Evolutionary conservation across 2,888 invertebrate genomes (phyloP), one percentile per base, ranked within the genome.

Genomic region (Cheilosia vernalis): DNA sequence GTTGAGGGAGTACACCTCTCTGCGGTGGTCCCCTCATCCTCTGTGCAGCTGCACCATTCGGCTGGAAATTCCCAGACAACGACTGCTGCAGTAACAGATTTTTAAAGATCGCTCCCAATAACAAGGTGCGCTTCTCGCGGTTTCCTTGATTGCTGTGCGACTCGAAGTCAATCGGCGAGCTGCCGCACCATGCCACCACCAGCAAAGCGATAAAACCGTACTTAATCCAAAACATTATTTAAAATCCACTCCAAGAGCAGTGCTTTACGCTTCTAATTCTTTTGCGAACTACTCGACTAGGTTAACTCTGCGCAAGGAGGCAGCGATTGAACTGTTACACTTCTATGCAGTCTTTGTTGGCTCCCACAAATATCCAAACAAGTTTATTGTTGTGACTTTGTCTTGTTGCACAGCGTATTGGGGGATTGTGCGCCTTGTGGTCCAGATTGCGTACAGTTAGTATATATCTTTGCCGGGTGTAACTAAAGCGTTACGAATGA

Each of bases 241-340:
- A 44, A 49, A 47, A 24, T 33, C 33, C 49, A 21, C 24, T 55
- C 53, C 40, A 37, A 13, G 37, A 4, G 37, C 37, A 70, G 69
- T 66, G 42, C 60, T 47, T 15, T 40, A n/a, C 44, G 49, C 63
- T 61, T 51, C n/a, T 55, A 19, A 61, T 61, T 76, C n/a, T 24
- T 2, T 21, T 55, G 70, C 66, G 47, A 47, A 60, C 27, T 58
- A 58, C 42, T 44, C 73, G 66, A 80, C 42, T 44, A 21, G 60
- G 44, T 72, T 66, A 49, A 47, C 66, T 55, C 70, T 80, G 72
- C 58, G 77, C 56, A 63, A 85, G 85, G 81, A 85, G 81, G 76
- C 67, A 61, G 51, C 76, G 67, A 81, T 66, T 85, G 81, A 85
- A 85, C 85, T 85, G 85, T 72, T 72, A 53, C 72, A 76, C 69